Conservation (phyloP, 1,140 invertebrate species). For the Drosophila ironensis region DNA sequence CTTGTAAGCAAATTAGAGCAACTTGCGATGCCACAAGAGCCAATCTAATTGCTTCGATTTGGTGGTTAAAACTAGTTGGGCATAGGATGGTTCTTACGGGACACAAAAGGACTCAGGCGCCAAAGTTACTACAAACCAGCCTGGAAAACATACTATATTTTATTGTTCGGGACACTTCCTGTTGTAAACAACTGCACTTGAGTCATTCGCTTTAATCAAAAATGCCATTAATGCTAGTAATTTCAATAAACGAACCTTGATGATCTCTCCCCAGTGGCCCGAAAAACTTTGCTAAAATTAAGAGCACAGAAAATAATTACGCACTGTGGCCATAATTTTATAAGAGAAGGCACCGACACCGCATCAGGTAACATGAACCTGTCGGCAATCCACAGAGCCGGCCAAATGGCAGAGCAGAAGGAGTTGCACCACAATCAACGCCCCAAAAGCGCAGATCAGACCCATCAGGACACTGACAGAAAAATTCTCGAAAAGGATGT, state of each 20-base stretch:
- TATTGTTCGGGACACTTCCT: background rate
- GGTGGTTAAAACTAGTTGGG: slow-evolving; percentile 48
- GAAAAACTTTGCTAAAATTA: slow-evolving; percentile 55
- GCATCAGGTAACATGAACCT: slow-evolving; percentile 71
- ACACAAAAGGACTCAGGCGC: no score
- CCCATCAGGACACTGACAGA: slow-evolving; percentile 14
- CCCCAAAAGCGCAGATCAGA: slow-evolving; percentile 52
- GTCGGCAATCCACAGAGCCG: slow-evolving; percentile 59
- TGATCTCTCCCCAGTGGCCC: slow-evolving; percentile 16
- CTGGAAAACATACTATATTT: background rate
- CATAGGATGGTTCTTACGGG: background rate
- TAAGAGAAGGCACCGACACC: slow-evolving; percentile 35
- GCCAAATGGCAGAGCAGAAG: slow-evolving; percentile 55
- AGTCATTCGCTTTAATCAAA: background rate
- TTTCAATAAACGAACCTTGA: slow-evolving; percentile 58
- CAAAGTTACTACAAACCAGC: no score
- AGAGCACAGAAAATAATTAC: slow-evolving; percentile 81
- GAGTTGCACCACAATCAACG: slow-evolving; percentile 78
- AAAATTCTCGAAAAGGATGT: background rate
- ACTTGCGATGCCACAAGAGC: slow-evolving; percentile 25
- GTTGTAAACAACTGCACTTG: background rate
- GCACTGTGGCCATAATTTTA: slow-evolving; percentile 80
- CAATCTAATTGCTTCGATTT: slow-evolving; percentile 58
- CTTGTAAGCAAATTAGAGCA: slow-evolving; percentile 78
- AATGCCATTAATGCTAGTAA: slow-evolving; percentile 30